A percentile compares a stretch with the other conserved stretches of the same genome.
Evolutionary conservation across 2,113 vertebrate genomes (phyloP).

Genomic region (Helogale parvula): DNA sequence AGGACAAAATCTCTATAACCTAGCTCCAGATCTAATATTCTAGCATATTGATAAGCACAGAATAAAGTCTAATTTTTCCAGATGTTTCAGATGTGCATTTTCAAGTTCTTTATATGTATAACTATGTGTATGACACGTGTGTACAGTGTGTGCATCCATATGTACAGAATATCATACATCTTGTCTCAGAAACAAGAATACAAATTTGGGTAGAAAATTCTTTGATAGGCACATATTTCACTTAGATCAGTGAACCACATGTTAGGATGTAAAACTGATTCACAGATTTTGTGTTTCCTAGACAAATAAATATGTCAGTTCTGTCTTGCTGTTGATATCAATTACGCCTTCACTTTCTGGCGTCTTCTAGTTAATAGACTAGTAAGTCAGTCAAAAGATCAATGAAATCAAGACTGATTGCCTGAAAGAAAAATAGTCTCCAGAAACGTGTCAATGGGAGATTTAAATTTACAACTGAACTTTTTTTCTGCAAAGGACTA

Average conservation of each 20-base stretch:
- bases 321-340: background rate
- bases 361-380: slow-evolving; percentile 14
- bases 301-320: background rate
- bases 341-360: background rate
- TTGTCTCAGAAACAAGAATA: slow-evolving; percentile 8
- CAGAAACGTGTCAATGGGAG: background rate
- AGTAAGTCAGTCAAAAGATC: slow-evolving; percentile 7
- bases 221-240: background rate
- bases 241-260: background rate
- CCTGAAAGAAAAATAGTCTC: background rate
- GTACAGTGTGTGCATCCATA: background rate
- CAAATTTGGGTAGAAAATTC: background rate
- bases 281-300: background rate
- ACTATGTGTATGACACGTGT: background rate
- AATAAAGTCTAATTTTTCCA: background rate
- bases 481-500: background rate
- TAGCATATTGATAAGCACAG: background rate
- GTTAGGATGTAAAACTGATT: background rate
- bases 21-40: background rate
- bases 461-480: background rate
- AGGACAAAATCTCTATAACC: background rate
- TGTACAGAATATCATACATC: background rate
- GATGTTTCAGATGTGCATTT: background rate
- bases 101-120: background rate
- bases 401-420: slow-evolving; percentile 3